Base-by-base conservation (phyloP, 2,113 vertebrate genomes). In the Orientallactaga bullata region DNA sequence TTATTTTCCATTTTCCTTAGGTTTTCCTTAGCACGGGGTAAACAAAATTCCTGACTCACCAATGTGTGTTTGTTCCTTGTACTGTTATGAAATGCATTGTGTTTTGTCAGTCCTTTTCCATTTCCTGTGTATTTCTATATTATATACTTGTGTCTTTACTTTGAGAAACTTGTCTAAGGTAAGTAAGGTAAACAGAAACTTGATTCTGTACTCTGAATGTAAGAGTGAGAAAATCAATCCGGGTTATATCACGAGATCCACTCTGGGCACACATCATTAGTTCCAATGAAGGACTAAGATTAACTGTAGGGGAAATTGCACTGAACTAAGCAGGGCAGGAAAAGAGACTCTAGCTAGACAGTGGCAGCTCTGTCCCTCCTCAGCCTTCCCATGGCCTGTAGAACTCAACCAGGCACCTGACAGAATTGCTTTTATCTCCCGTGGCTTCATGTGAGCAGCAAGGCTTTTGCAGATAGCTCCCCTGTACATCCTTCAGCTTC, bases 161-260 rank as follows among this genome's bases (percentile, higher is more conserved):
- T 89, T 96, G 96, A 98, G 97, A 98, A 97, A 94, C 93, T 90
- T 97, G 39, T 88, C 88, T 93, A 98, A 98, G 98, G 98, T 98
- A 98, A 98, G 98, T 98, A 96, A 97, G 95, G 97, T 93, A 95
- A 96, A 97, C 88, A 92, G 80, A 95, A 88, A 95, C 90, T 97
- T 77, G 63, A 76, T 87, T 91, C 32, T 28, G 24, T 63, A 72
- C 15, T 80, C 55, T 89, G 81, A 71, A 78, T 66, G 65, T 18
- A 93, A 79, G 63, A 71, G 28, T n/a, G 73, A 77, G 89, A 66
- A 86, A 76, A 79, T 88, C 63, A 35, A 76, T 85, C 88, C 85
- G 69, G 93, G 32, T 82, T 81, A 37, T 39, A 39, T 73, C 63
- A 51, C 76, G n/a, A 90, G 74, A 32, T 81, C 51, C 28, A 88